phyloP scores from a whole-genome alignment of 2,888 invertebrate species.

The Hydriomena furcata region DNA sequence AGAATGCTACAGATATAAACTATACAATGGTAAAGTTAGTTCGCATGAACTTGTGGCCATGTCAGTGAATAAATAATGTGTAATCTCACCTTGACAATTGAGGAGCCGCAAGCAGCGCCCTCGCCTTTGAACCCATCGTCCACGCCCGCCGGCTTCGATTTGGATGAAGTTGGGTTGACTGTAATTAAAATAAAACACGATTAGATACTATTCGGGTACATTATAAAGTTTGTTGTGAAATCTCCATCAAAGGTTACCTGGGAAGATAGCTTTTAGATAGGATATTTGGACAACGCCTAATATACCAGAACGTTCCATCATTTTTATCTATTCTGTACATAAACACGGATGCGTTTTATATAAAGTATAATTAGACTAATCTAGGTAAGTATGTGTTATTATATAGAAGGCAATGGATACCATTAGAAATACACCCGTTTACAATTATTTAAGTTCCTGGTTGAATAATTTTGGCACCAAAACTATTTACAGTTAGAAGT shows the following conservation, averaged over 20 bases:
- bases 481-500: conserved; percentile 9
- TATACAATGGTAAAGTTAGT: no score
- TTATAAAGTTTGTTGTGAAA: no score
- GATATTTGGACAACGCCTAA: no score
- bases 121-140: conserved; percentile 89
- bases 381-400: no score
- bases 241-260: no score
- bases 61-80: not conserved
- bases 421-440: conserved; percentile 13
- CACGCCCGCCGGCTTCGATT: conserved; percentile 85
- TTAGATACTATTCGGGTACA: not conserved
- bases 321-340: no score
- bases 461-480: conserved; percentile 23
- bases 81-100: conserved; percentile 70
- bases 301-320: no score
- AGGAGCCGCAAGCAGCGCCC: conserved; percentile 86
- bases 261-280: no score
- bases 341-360: no score
- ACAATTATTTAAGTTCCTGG: conserved; percentile 23
- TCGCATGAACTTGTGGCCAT: no score
- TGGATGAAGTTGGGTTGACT: conserved; percentile 62
- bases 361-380: no score
- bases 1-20: no score
- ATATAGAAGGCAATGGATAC: conserved; percentile 21
- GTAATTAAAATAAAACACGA: conserved; percentile 40